Evolutionary conservation across 1,140 invertebrate species (phyloP).

Genomic region (Pseudachorutes palmiensis): DNA sequence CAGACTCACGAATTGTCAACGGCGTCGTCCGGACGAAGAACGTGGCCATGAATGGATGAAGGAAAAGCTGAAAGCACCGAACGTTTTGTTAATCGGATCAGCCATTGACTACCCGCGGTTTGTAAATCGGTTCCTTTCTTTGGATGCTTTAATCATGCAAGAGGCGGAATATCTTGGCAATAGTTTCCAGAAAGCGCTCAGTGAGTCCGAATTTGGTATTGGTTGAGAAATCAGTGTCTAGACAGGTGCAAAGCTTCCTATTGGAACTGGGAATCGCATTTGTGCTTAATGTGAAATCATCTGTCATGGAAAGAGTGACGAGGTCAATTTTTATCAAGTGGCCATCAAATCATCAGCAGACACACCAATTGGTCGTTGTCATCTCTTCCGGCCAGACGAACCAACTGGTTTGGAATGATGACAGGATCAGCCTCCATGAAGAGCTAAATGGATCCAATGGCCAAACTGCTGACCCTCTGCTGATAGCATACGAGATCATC

Average conservation of each 20-base stretch:
- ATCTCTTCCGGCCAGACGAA: too few relatives aligned
- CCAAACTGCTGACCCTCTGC: too few relatives aligned
- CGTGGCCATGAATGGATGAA: conserved; percentile 81
- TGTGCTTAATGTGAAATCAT: conserved; percentile 76
- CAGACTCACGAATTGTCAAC: conserved; percentile 68
- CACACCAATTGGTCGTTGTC: conserved; percentile 69
- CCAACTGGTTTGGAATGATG: too few relatives aligned
- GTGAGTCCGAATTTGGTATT: conserved; percentile 78
- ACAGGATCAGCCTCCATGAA: too few relatives aligned
- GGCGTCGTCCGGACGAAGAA: conserved; percentile 90
- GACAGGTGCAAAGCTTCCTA: conserved; percentile 77
- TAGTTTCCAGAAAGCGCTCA: conserved; percentile 73
- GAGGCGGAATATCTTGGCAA: conserved; percentile 83
- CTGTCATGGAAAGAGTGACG: conserved; percentile 73
- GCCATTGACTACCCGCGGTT: conserved; percentile 86
- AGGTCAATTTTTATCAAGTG: conserved; percentile 72
- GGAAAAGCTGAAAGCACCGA: conserved; percentile 67
- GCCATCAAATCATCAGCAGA: conserved; percentile 86
- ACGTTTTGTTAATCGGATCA: conserved; percentile 74
- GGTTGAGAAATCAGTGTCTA: conserved; percentile 79
- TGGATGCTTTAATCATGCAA: conserved; percentile 86
- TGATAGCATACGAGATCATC: too few relatives aligned
- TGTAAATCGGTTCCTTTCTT: conserved; percentile 78
- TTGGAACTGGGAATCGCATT: conserved; percentile 73
- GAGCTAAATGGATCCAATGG: too few relatives aligned